Conservation (phyloP, 2,797 vertebrate genomes). For the Sebastes diploproa region DNA sequence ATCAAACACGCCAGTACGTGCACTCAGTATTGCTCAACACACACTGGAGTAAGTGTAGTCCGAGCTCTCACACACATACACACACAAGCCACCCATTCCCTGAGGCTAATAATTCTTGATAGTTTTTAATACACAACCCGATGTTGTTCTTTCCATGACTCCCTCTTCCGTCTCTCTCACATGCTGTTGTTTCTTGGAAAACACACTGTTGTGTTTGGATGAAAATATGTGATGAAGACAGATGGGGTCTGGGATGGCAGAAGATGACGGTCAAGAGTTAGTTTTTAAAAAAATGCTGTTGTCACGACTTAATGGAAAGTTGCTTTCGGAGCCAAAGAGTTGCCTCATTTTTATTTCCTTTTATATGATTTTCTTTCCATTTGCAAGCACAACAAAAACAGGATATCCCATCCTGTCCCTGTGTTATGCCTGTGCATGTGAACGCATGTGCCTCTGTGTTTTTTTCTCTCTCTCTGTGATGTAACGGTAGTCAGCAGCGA, state of each 20-base stretch:
- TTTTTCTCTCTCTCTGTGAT: slow-evolving; percentile 48
- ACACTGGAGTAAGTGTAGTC: neutral
- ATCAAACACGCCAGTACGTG: neutral
- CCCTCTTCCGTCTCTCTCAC: slow-evolving; percentile 42
- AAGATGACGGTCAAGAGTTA: slow-evolving; percentile 27
- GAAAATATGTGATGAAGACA: slow-evolving; percentile 46
- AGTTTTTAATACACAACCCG: slow-evolving; percentile 39
- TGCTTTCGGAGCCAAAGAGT: slow-evolving; percentile 22
- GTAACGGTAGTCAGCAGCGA: slow-evolving; percentile 66
- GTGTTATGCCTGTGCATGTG: slow-evolving; percentile 40
- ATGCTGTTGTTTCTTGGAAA: slow-evolving; percentile 65
- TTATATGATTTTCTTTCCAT: slow-evolving; percentile 16
- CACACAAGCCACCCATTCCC: slow-evolving; percentile 36
- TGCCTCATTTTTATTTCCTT: slow-evolving; percentile 27
- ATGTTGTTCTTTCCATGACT: slow-evolving; percentile 61
- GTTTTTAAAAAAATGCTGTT: neutral
- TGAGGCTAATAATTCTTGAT: slow-evolving; percentile 33
- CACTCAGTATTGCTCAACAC: slow-evolving; percentile 14
- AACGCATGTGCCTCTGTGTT: slow-evolving; percentile 37
- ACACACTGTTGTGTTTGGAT: slow-evolving; percentile 62
- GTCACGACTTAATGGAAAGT: slow-evolving; percentile 35
- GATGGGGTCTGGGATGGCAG: slow-evolving; percentile 41
- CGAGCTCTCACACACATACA: neutral
- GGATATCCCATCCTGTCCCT: slow-evolving; percentile 62
- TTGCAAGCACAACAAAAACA: slow-evolving; percentile 69